Percentiles rank a stretch among this genome's conserved stretches.
Evolutionary conservation across 2,797 vertebrate species (phyloP).

Genomic region (Novumbra hubbsi): DNA sequence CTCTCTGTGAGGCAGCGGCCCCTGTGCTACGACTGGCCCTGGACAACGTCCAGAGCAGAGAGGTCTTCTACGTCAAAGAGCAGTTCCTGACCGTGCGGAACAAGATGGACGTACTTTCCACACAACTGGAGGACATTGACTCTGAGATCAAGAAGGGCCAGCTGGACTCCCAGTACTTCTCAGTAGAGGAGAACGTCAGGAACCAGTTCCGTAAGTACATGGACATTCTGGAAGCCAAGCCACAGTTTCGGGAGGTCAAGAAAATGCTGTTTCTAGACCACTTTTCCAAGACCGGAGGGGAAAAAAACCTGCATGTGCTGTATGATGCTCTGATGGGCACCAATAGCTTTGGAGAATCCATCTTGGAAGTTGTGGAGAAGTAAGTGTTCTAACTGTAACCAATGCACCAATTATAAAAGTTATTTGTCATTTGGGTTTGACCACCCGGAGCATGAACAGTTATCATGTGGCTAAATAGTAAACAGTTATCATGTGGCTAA

Average conservation of each 20-base stretch:
- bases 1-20: slow-evolving; percentile 73
- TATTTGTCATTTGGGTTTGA: background rate
- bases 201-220: slow-evolving; percentile 79
- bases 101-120: slow-evolving; percentile 71
- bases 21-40: slow-evolving; percentile 73
- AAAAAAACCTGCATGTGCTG: slow-evolving; percentile 74
- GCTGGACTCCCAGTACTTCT: slow-evolving; percentile 72
- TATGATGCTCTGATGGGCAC: slow-evolving; percentile 73
- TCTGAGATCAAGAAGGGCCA: slow-evolving; percentile 70
- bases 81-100: slow-evolving; percentile 70
- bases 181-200: slow-evolving; percentile 74
- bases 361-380: slow-evolving; percentile 72
- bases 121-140: slow-evolving; percentile 73
- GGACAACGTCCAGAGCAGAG: slow-evolving; percentile 76
- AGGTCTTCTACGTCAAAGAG: slow-evolving; percentile 77
- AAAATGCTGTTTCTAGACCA: slow-evolving; percentile 73
- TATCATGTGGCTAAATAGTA: background rate
- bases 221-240: slow-evolving; percentile 75
- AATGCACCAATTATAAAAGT: background rate
- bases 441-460: background rate
- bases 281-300: slow-evolving; percentile 71
- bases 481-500: background rate
- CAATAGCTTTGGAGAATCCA: slow-evolving; percentile 66
- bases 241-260: slow-evolving; percentile 72
- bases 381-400: slow-evolving; percentile 17